A percentile compares a stretch with the other conserved stretches of the same genome.
Conservation (phyloP, 2,797 vertebrate genomes). For the Anguilla obscura region DNA sequence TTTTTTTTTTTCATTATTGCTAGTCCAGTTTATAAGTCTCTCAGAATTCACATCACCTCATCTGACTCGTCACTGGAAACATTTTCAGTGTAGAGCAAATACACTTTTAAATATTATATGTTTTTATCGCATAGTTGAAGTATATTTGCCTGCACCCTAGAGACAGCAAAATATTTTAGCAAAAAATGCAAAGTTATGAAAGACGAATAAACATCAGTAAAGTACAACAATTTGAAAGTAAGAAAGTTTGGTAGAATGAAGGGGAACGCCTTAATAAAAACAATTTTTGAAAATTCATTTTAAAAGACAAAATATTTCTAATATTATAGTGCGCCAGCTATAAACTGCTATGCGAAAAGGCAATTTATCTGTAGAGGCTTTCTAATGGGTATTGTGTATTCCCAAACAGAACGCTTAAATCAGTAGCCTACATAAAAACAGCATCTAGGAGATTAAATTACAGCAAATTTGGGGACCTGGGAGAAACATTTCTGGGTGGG, state of each 20-base stretch:
- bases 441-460: constrained; percentile 28
- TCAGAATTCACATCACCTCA: constrained; percentile 6
- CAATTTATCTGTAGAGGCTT: constrained; percentile 1
- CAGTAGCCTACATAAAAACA: constrained; percentile 21
- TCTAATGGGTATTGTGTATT: background rate
- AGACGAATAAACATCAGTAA: constrained; percentile 17
- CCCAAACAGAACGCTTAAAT: constrained; percentile 7
- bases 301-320: constrained; percentile 31
- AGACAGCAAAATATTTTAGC: background rate
- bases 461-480: constrained; percentile 23
- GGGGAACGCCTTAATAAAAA: constrained; percentile 30
- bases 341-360: background rate
- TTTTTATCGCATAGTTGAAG: background rate
- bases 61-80: background rate
- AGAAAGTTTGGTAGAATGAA: constrained; percentile 27
- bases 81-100: constrained; percentile 4
- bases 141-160: background rate
- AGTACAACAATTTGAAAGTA: constrained; percentile 29
- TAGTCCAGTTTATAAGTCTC: constrained; percentile 3
- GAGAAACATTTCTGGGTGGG: constrained; percentile 5
- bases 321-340: background rate
- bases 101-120: background rate
- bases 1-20: background rate
- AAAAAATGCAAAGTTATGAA: constrained; percentile 2
- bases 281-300: constrained; percentile 32